phyloP scores from a whole-genome alignment of 1,140 invertebrate genomes.

The Nylanderia fulva region DNA sequence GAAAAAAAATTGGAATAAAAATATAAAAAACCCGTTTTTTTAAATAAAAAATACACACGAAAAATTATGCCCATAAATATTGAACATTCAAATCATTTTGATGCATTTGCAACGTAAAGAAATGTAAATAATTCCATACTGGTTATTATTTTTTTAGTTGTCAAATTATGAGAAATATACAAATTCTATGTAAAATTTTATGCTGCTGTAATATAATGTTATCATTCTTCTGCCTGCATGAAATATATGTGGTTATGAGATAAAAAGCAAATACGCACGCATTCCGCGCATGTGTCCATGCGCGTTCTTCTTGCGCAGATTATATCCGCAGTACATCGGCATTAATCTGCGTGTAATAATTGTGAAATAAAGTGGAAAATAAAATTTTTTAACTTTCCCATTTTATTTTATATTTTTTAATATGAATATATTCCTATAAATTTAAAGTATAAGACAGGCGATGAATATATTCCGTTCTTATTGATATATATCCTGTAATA shows the following conservation, averaged over 20 bases:
- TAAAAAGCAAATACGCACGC: conserved; percentile 16
- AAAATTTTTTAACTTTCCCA: background rate
- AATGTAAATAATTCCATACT: background rate
- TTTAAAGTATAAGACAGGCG: too few species aligned
- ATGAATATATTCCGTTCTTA: background rate
- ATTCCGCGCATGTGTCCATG: background rate
- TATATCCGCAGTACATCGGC: conserved; percentile 43
- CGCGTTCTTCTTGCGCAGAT: conserved; percentile 33
- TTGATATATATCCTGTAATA: background rate
- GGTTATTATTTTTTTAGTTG: background rate
- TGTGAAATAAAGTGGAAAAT: background rate
- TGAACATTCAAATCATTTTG: background rate
- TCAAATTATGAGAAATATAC: background rate
- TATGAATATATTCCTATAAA: too few species aligned
- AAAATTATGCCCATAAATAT: background rate
- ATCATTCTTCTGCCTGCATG: background rate
- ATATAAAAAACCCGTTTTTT: background rate
- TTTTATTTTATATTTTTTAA: background rate
- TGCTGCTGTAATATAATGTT: background rate
- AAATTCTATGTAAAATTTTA: background rate
- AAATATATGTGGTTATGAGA: conserved; percentile 5
- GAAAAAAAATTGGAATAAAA: background rate
- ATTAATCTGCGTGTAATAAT: conserved; percentile 49
- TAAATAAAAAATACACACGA: background rate
- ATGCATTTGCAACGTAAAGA: background rate